These are phyloP conservation scores for Reticulitermes speratus DNA, from an alignment of 1,140 invertebrate species.

Conservation along the genomic window DNA sequence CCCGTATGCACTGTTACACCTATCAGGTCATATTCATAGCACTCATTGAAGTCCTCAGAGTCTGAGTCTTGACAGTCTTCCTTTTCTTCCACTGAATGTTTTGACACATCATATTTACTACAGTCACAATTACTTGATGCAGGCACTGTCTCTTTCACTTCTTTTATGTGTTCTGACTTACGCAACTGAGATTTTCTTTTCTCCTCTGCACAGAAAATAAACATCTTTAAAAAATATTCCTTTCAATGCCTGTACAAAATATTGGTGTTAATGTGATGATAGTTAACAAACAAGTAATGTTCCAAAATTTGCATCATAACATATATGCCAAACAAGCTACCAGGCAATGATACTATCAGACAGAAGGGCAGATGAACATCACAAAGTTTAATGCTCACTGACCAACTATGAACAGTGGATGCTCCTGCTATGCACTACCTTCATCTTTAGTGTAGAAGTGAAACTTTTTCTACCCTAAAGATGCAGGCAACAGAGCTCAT, in stretches of 20 bases:
- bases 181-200: slow-evolving; percentile 49
- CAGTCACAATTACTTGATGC: slow-evolving; percentile 47
- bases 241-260: neutral
- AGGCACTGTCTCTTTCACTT: slow-evolving; percentile 46
- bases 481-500: too few relatives aligned
- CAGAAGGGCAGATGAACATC: too few relatives aligned
- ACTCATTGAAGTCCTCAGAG: slow-evolving; percentile 52
- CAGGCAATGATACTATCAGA: too few relatives aligned
- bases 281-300: too few relatives aligned
- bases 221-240: neutral
- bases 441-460: too few relatives aligned
- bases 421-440: too few relatives aligned
- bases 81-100: slow-evolving; percentile 44
- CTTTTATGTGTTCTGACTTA: slow-evolving; percentile 49
- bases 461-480: too few relatives aligned
- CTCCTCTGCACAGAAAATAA: slow-evolving; percentile 49
- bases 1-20: slow-evolving; percentile 96
- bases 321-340: too few relatives aligned
- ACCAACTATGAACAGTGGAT: too few relatives aligned
- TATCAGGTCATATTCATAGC: slow-evolving; percentile 86
- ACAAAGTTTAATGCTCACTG: too few relatives aligned
- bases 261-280: too few relatives aligned
- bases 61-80: slow-evolving; percentile 33
- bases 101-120: slow-evolving; percentile 38
- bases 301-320: too few relatives aligned